Evolutionary conservation across 2,113 vertebrate genomes (phyloP).

Genomic region (Cardinalis cardinalis): DNA sequence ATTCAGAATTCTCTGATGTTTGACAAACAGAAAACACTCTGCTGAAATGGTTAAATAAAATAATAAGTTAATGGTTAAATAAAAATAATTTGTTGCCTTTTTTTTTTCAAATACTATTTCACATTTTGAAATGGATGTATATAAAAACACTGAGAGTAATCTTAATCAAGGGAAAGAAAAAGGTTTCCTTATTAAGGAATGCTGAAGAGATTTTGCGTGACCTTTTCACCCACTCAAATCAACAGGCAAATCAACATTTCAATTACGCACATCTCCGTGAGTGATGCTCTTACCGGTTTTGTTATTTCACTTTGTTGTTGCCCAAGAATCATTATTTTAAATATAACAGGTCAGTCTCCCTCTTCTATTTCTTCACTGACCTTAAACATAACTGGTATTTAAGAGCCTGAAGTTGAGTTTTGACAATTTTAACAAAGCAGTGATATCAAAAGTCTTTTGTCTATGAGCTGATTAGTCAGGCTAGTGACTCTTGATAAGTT

Average conservation of each 20-base stretch:
- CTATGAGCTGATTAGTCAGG: not conserved
- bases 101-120: not conserved
- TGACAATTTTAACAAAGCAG: not conserved
- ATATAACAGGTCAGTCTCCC: not conserved
- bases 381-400: not conserved
- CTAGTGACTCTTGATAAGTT: not conserved
- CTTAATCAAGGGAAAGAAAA: not conserved
- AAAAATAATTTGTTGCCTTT: not conserved
- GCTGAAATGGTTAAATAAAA: not conserved
- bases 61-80: not conserved
- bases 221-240: not conserved
- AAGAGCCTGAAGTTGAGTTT: not conserved
- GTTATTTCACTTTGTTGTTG: not conserved
- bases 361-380: not conserved
- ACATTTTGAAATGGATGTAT: not conserved
- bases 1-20: not conserved
- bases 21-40: not conserved
- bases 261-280: rapidly evolving
- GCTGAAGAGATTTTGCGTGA: not conserved
- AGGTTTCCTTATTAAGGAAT: not conserved
- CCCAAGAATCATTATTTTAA: not conserved
- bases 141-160: not conserved
- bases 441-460: not conserved
- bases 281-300: not conserved
- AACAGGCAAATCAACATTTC: not conserved